Evolutionary conservation across 2,888 invertebrate species (phyloP), one percentile per base, ranked within the genome.

Genomic region (Caenorhabditis auriculariae): DNA sequence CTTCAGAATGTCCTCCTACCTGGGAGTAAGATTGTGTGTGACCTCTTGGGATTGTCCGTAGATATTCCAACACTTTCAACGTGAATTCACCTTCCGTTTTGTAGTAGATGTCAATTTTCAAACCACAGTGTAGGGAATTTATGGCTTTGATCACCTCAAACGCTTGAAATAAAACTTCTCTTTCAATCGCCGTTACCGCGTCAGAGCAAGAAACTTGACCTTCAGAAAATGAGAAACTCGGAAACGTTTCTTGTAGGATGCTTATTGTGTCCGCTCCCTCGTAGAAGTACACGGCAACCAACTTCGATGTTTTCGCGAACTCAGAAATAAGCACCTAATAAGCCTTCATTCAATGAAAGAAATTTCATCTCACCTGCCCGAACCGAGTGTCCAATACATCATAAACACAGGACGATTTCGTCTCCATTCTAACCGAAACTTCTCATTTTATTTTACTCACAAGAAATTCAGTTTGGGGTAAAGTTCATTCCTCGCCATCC

Each of bases 41-140:
- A 26, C 66, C 66, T 38, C 54, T 59, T 4, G 66, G 66, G 37
- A 67, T 63, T 27, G 43, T 60, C 28, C 39, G 42, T 6, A 67
- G 48, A 6, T 44, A 54, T 3, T 41, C 39, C 35, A 53, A 55
- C 0, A 67, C 60, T 35, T 41, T 44, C n/a, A 46, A 32, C 7
- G n/a, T 37, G 27, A 67, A 63, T 1, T 43, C 45, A 0, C 54
- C 42, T 4, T 49, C 41, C 19, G 29, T 45, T n/a, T 52, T 52
- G 12, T 48, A 47, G 6, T 29, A 32, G 28, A 42, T 41, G 4
- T 44, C 42, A 4, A 64, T 24, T 21, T 39, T 28, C 1, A 49
- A 27, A 28, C 41, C 32, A n/a, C 27, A 41, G 28, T 53, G 44
- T 12, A 55, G 27, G 3, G 37, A 50, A 35, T 64, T 60, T 6